A percentile compares a stretch with the other conserved stretches of the same genome.
Evolutionary conservation across 2,113 vertebrate species (phyloP).

Genomic region (Gopherus evgoodei): DNA sequence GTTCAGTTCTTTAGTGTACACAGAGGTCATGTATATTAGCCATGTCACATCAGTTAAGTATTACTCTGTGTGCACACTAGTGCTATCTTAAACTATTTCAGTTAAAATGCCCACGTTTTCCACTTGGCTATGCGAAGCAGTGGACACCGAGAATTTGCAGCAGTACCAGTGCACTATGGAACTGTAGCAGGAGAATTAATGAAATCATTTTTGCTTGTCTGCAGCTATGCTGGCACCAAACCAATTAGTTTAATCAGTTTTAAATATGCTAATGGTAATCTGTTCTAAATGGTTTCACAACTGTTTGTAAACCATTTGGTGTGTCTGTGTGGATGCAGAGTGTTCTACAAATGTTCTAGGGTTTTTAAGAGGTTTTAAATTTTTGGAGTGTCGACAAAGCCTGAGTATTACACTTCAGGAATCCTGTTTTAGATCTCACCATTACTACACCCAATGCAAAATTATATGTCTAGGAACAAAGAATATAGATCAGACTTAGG

Average conservation of each 20-base stretch:
- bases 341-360: background rate
- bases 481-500: background rate
- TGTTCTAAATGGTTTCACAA: background rate
- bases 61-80: background rate
- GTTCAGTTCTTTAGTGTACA: background rate
- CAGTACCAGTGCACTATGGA: background rate
- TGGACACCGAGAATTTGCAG: background rate
- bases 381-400: background rate
- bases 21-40: fast-evolving
- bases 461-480: background rate
- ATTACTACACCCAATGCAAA: background rate
- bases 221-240: background rate
- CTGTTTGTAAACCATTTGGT: background rate
- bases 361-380: background rate
- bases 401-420: background rate
- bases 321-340: background rate
- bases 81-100: background rate
- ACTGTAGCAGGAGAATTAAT: background rate
- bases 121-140: background rate
- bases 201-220: background rate
- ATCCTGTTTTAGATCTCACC: background rate
- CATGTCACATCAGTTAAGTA: background rate
- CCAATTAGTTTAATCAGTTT: background rate
- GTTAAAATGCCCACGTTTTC: background rate
- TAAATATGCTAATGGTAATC: background rate